phyloP scores from a whole-genome alignment of 2,797 vertebrate genomes.

The Numenius phaeopus region DNA sequence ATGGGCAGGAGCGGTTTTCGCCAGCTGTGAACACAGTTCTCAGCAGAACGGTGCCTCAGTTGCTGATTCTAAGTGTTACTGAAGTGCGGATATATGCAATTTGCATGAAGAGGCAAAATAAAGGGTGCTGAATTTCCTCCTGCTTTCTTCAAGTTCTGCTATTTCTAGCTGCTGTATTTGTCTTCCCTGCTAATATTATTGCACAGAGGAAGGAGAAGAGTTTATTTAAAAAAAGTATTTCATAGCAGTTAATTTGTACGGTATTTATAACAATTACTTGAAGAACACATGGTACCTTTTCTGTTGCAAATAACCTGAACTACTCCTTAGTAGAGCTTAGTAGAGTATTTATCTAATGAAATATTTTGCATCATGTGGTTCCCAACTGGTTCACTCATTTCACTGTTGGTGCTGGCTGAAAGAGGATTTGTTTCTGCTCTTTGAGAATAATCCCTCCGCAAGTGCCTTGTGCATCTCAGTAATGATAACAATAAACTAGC shows the following conservation, averaged over 20 bases:
- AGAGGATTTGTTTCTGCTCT: slow-evolving; percentile 10
- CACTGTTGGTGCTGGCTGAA: not conserved
- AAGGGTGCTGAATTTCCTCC: slow-evolving; percentile 2
- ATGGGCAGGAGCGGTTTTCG: not conserved
- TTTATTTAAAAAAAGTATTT: slow-evolving; percentile 46
- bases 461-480: not conserved
- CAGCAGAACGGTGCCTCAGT: not conserved
- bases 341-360: not conserved
- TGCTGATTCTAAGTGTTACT: slow-evolving; percentile 9
- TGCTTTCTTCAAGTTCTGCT: slow-evolving; percentile 25
- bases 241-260: not conserved
- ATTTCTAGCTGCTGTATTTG: not conserved
- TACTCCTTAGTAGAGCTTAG: too few species aligned
- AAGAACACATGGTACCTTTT: not conserved
- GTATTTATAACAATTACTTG: slow-evolving; percentile 19
- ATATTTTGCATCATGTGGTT: not conserved
- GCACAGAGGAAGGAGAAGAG: not conserved
- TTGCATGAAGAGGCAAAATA: slow-evolving; percentile 7
- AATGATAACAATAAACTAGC: not conserved
- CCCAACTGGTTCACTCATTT: not conserved
- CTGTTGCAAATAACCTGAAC: not conserved
- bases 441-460: not conserved
- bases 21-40: not conserved
- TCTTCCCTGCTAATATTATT: not conserved
- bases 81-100: not conserved